phyloP scores from a whole-genome alignment of 2,888 invertebrate genomes.

The Hedychridium roseum region DNA sequence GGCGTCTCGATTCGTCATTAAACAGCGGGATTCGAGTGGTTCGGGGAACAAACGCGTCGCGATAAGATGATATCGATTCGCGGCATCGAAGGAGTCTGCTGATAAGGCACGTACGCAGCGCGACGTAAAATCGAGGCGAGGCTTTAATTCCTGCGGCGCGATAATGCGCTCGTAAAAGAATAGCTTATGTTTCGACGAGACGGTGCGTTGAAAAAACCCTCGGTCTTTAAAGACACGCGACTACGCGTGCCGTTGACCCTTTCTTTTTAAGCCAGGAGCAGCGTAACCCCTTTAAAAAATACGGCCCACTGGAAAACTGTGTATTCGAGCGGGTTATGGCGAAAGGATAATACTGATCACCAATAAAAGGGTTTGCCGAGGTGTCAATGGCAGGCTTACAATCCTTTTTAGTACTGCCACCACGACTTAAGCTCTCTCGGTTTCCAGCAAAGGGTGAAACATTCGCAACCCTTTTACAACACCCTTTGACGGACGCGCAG shows the following conservation, averaged over 20 bases:
- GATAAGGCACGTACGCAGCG: too few relatives aligned
- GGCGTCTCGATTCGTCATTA: too few relatives aligned
- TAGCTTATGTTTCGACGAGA: too few relatives aligned
- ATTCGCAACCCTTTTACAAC: conserved; percentile 50
- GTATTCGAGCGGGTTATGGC: conserved; percentile 53
- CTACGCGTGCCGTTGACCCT: conserved; percentile 26
- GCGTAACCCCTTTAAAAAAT: conserved; percentile 51
- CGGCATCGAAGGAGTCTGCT: too few relatives aligned
- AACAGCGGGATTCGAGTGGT: too few relatives aligned
- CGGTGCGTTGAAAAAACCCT: background rate
- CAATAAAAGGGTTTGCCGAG: conserved; percentile 56
- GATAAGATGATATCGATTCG: too few relatives aligned
- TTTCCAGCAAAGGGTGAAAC: conserved; percentile 47
- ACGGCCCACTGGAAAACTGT: conserved; percentile 36
- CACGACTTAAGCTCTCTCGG: conserved; percentile 35
- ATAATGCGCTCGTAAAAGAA: too few relatives aligned
- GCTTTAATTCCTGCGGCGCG: too few relatives aligned
- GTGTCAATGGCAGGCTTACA: conserved; percentile 39
- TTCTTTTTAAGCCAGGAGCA: conserved; percentile 22
- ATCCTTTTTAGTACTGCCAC: conserved; percentile 55
- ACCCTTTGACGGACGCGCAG: conserved; percentile 25
- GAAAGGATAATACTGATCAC: conserved; percentile 56
- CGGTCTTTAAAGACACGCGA: conserved; percentile 30
- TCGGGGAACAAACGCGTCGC: too few relatives aligned
- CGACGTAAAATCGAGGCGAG: too few relatives aligned